phyloP scores from a whole-genome alignment of 1,140 invertebrate species.

The Palaemon carinicauda region DNA sequence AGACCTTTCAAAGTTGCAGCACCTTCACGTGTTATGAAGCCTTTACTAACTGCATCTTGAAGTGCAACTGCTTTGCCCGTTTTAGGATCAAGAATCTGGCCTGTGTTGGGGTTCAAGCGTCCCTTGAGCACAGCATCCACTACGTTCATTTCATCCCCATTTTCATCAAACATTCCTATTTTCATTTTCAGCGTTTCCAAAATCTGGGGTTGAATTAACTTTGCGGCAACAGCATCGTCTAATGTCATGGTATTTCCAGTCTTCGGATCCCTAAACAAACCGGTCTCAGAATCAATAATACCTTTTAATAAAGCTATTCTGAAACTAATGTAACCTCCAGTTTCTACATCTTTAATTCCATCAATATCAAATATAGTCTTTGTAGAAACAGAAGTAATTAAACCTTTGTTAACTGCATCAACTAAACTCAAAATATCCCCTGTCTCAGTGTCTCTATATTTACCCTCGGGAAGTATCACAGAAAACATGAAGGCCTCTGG shows the following conservation, averaged over 20 bases:
- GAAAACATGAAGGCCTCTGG: slow-evolving; percentile 82
- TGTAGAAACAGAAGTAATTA: slow-evolving; percentile 86
- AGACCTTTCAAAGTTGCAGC: slow-evolving; percentile 83
- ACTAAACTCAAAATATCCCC: slow-evolving; percentile 75
- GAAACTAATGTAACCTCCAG: slow-evolving; percentile 84
- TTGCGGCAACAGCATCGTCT: slow-evolving; percentile 65
- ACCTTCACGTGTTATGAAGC: slow-evolving; percentile 85
- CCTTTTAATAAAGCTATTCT: slow-evolving; percentile 84
- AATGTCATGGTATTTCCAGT: slow-evolving; percentile 79
- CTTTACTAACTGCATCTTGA: slow-evolving; percentile 83
- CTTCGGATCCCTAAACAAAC: slow-evolving; percentile 77
- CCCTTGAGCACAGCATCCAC: slow-evolving; percentile 85
- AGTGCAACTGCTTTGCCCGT: slow-evolving; percentile 81
- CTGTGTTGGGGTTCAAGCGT: slow-evolving; percentile 84
- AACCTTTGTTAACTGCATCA: slow-evolving; percentile 84
- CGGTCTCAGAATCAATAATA: slow-evolving; percentile 78
- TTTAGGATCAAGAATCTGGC: slow-evolving; percentile 81
- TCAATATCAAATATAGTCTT: slow-evolving; percentile 92
- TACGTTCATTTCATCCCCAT: slow-evolving; percentile 78
- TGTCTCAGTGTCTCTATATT: slow-evolving; percentile 77
- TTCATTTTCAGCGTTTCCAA: slow-evolving; percentile 83
- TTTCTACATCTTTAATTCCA: slow-evolving; percentile 85
- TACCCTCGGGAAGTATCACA: slow-evolving; percentile 78
- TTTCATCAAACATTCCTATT: slow-evolving; percentile 77
- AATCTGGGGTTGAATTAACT: slow-evolving; percentile 77